Evolutionary conservation across 1,140 invertebrate species (phyloP).

Genomic region (Drosophila chauvacae): DNA sequence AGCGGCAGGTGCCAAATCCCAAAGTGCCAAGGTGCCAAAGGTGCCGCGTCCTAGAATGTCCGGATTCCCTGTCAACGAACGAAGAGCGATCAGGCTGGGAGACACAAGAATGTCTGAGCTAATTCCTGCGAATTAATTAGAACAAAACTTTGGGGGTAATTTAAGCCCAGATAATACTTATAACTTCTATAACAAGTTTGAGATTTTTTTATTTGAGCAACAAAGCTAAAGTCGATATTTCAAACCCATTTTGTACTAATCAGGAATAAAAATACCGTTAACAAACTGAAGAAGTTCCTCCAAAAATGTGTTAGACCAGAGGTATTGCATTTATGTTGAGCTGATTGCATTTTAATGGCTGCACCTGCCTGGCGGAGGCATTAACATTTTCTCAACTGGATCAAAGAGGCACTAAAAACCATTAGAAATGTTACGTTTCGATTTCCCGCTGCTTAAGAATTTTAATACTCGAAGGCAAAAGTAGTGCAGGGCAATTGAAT

Average conservation of each 20-base stretch:
- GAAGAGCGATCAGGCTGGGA: not conserved
- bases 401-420: constrained; percentile 22
- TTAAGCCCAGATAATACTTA: not conserved
- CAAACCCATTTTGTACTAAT: not conserved
- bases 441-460: constrained; percentile 28
- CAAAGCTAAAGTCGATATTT: not conserved
- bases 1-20: constrained; percentile 50
- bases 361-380: constrained; percentile 17
- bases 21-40: constrained; percentile 15
- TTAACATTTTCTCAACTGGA: not conserved
- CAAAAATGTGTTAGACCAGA: constrained; percentile 4
- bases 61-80: not conserved
- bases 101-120: constrained; percentile 10
- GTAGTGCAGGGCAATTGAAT: constrained; percentile 27
- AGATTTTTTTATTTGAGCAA: not conserved
- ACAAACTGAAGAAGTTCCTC: not conserved
- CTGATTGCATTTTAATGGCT: constrained; percentile 31
- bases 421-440: constrained; percentile 6
- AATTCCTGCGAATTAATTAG: constrained; percentile 27
- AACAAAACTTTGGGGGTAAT: not conserved
- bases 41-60: constrained; percentile 1
- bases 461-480: constrained; percentile 9
- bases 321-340: constrained; percentile 3
- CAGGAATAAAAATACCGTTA: not conserved
- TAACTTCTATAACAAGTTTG: not conserved